Evolutionary conservation across 1,140 invertebrate species (phyloP).

Genomic region (Leguminivora glycinivorella): DNA sequence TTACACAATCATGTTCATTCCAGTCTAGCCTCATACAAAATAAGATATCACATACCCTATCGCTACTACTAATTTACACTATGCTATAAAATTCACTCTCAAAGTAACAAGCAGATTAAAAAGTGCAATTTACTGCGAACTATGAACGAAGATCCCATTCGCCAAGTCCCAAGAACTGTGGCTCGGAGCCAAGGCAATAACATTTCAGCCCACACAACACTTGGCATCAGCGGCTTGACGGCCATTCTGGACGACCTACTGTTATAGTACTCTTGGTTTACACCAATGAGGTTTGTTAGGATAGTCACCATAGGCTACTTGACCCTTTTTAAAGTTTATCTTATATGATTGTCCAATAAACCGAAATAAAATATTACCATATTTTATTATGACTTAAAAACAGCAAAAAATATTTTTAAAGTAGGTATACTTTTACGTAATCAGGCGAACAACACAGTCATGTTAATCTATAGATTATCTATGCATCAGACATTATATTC

Average conservation of each 20-base stretch:
- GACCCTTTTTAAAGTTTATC: too few relatives aligned
- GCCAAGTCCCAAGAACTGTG: conserved; percentile 12
- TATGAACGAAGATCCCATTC: conserved; percentile 8
- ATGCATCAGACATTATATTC: too few relatives aligned
- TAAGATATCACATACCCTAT: neutral
- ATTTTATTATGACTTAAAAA: too few relatives aligned
- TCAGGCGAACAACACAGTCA: too few relatives aligned
- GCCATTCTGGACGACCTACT: conserved; percentile 6
- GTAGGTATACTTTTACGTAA: too few relatives aligned
- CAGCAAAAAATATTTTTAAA: too few relatives aligned
- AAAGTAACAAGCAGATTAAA: conserved; percentile 14
- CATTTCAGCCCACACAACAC: conserved; percentile 28
- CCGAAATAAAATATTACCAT: too few relatives aligned
- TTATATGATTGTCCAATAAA: too few relatives aligned
- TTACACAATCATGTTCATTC: too few relatives aligned
- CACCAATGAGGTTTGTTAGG: neutral
- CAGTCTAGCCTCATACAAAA: too few relatives aligned
- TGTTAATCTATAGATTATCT: too few relatives aligned
- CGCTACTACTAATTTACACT: neutral
- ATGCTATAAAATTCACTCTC: conserved; percentile 5
- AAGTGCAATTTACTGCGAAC: conserved; percentile 20
- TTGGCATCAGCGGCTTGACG: conserved; percentile 18
- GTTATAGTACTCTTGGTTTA: conserved; percentile 8
- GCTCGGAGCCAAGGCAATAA: conserved; percentile 20
- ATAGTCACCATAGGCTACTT: too few relatives aligned